Evolutionary conservation across 2,888 invertebrate species (phyloP).

Genomic region (Eupithecia exiguata): DNA sequence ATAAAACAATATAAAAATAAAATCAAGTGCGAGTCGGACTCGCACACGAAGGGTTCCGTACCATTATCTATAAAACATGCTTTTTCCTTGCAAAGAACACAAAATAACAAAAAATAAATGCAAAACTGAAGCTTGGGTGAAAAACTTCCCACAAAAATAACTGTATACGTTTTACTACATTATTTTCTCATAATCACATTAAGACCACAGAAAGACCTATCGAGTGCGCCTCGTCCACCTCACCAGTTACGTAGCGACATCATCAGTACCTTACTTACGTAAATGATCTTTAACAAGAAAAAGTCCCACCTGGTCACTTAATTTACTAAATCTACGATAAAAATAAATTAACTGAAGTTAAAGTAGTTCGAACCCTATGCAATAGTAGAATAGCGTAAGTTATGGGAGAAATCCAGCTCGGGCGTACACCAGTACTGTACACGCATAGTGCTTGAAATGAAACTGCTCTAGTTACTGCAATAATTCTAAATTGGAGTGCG

Average conservation of each 20-base stretch:
- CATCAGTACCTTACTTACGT: too few species aligned
- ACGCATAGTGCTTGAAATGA: background rate
- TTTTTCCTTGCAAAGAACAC: background rate
- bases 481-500: constrained; percentile 17
- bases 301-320: background rate
- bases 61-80: too few species aligned
- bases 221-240: too few species aligned
- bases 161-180: background rate
- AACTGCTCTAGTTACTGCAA: constrained; percentile 20
- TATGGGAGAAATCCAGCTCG: background rate
- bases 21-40: too few species aligned
- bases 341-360: background rate
- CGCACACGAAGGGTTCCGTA: too few species aligned
- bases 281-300: background rate
- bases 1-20: too few species aligned
- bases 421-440: background rate
- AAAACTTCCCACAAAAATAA: background rate
- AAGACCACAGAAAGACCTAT: too few species aligned
- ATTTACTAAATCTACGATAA: background rate
- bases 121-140: background rate
- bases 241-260: too few species aligned
- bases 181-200: background rate
- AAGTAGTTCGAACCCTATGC: background rate
- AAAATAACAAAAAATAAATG: background rate
- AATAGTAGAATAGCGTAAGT: background rate